Base-by-base conservation (phyloP, 2,888 invertebrate species). In the Lepeophtheirus nordmannii region DNA sequence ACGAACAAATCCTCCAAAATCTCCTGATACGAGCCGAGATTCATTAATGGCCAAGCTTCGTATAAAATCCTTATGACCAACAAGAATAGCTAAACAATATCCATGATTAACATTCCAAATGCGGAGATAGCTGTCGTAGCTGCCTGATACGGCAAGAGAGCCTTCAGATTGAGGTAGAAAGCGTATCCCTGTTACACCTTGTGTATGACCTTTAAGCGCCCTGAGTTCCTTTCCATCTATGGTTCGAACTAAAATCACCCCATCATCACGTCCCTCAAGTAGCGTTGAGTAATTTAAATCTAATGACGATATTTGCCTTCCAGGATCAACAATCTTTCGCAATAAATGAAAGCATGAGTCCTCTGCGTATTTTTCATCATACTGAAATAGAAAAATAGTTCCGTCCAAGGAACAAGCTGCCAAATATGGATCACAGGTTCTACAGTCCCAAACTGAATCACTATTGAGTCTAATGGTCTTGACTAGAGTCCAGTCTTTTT, bases 91-190 rank as follows among this genome's bases (percentile, higher is more conserved):
- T 38, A 60, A 37, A 38, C 60, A 60, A 30, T 23, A 17, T 1
- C 60, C 60, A 37, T 60, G 60, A n/a, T 17, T 14, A 17, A 60
- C 39, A 37, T 60, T 60, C 60, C 60, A 60, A 11, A 60, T 30
- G 37, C 60, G 60, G 23, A 60, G 37, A 37, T 38, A 14, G 60
- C 60, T 37, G 60, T 60, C 60, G 22, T 60, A 60, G 39, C 60
- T 60, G 11, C 60, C 60, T 2, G 60, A 60, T 20, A 38, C 60
- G 53, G 53, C 53, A 14, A 46, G 17, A 17, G 53, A 46, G 17
- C 53, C 53, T 17, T 46, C 53, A 8, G 53, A 46, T 46, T 46
- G 53, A 17, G 53, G 53, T 46, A 46, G 53, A 17, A 46, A 46
- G 53, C 53, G 53, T 46, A 46, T 46, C 53, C 53, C 53, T 17